These are phyloP conservation scores for Furcifer pardalis DNA, from an alignment of 2,797 vertebrate genomes.

Conservation along the genomic window DNA sequence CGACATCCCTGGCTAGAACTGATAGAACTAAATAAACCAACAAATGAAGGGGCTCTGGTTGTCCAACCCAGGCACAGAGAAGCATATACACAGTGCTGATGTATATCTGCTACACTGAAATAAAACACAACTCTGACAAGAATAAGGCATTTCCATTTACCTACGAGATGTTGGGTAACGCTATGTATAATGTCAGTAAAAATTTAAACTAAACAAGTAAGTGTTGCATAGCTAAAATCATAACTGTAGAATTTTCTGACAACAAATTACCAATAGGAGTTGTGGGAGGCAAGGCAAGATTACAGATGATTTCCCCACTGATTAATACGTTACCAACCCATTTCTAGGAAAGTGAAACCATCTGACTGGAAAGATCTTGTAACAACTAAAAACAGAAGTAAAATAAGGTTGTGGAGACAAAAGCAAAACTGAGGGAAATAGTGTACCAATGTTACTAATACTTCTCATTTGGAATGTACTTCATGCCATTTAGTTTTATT, in stretches of 20 bases:
- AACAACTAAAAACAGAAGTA: conserved; percentile 52
- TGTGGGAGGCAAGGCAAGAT: neutral
- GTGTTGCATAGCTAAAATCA: neutral
- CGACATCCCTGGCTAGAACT: too few relatives aligned
- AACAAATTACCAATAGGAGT: neutral
- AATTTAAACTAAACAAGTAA: neutral
- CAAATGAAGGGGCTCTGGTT: too few relatives aligned
- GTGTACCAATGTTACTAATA: neutral
- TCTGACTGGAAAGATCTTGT: conserved; percentile 5
- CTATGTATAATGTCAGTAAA: too few relatives aligned
- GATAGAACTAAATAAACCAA: too few relatives aligned
- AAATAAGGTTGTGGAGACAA: conserved; percentile 14
- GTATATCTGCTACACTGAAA: neutral
- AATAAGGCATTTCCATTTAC: neutral
- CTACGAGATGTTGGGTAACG: neutral
- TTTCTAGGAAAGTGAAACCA: conserved; percentile 15
- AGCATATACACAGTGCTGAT: neutral
- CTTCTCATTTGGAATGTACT: neutral
- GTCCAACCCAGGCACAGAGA: neutral
- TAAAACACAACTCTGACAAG: neutral
- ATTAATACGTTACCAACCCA: neutral
- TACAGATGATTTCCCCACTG: neutral
- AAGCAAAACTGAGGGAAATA: neutral
- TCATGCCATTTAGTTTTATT: neutral
- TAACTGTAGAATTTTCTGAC: neutral